Conservation (phyloP, 2,888 invertebrate species). For the Tridacna gigas region DNA sequence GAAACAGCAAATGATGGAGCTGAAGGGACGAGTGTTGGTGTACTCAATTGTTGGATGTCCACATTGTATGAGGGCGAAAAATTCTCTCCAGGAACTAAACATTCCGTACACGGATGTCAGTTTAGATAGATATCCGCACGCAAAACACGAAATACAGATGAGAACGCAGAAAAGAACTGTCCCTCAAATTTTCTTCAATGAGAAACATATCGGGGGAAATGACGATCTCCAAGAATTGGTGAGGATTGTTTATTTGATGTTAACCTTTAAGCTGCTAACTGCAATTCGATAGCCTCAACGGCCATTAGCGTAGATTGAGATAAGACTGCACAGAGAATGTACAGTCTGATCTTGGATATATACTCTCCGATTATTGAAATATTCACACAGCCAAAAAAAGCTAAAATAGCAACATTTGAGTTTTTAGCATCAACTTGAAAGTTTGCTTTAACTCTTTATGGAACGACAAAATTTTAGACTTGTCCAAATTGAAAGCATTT, state of each 20-base stretch:
- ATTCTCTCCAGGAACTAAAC: constrained; percentile 73
- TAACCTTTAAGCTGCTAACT: background rate
- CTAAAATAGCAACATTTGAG: too few relatives aligned
- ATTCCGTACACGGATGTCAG: constrained; percentile 84
- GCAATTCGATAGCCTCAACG: too few relatives aligned
- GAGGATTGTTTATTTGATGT: background rate
- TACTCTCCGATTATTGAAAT: too few relatives aligned
- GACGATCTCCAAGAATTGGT: constrained; percentile 82
- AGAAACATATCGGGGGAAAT: constrained; percentile 83
- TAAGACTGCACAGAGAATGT: too few relatives aligned
- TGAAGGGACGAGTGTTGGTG: constrained; percentile 82
- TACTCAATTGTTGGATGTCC: constrained; percentile 84
- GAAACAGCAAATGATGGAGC: constrained; percentile 62
- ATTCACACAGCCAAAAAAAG: too few relatives aligned
- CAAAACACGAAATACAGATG: constrained; percentile 77
- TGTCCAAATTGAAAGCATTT: too few relatives aligned
- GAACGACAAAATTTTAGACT: too few relatives aligned
- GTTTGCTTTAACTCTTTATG: too few relatives aligned
- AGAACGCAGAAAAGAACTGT: constrained; percentile 81
- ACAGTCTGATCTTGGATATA: too few relatives aligned
- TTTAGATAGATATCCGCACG: constrained; percentile 82
- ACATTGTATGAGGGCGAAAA: constrained; percentile 83
- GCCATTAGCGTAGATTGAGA: too few relatives aligned
- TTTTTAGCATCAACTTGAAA: too few relatives aligned
- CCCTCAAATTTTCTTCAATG: constrained; percentile 85